Evolutionary conservation across 2,888 invertebrate genomes (phyloP).

Genomic region (Aphidoletes aphidimyza): DNA sequence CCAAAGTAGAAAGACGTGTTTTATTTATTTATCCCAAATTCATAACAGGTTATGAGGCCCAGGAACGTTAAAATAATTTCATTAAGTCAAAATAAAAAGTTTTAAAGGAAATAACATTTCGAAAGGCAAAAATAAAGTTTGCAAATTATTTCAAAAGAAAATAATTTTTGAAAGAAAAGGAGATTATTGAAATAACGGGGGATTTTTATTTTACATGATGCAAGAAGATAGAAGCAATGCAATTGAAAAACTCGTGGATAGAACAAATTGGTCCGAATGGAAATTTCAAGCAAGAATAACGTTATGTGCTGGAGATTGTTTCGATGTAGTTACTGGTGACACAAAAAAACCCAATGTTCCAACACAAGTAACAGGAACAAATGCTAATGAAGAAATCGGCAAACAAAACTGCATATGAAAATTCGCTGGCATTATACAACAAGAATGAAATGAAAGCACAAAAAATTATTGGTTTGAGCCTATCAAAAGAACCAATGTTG

Average conservation of each 20-base stretch:
- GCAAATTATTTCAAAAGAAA: neutral
- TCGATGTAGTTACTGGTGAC: neutral
- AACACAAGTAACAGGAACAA: neutral
- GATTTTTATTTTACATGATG: neutral
- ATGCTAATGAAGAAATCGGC: neutral
- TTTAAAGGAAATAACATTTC: neutral
- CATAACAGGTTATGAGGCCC: constrained; percentile 3
- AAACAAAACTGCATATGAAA: neutral
- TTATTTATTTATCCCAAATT: too few relatives aligned
- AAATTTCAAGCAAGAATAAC: constrained; percentile 30
- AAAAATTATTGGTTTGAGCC: neutral
- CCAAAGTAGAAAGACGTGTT: too few relatives aligned
- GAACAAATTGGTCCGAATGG: neutral
- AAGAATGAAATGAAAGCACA: constrained; percentile 39
- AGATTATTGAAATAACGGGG: neutral
- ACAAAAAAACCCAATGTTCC: neutral
- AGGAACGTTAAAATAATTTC: neutral
- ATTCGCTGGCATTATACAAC: neutral
- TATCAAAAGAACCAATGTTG: neutral
- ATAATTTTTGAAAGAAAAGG: neutral
- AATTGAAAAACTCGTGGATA: neutral
- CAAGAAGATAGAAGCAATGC: neutral
- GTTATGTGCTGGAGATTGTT: neutral
- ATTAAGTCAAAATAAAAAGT: neutral
- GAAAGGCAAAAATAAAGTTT: neutral